Evolutionary conservation across 2,888 invertebrate genomes (phyloP).

Genomic region (Anthophora plumipes): DNA sequence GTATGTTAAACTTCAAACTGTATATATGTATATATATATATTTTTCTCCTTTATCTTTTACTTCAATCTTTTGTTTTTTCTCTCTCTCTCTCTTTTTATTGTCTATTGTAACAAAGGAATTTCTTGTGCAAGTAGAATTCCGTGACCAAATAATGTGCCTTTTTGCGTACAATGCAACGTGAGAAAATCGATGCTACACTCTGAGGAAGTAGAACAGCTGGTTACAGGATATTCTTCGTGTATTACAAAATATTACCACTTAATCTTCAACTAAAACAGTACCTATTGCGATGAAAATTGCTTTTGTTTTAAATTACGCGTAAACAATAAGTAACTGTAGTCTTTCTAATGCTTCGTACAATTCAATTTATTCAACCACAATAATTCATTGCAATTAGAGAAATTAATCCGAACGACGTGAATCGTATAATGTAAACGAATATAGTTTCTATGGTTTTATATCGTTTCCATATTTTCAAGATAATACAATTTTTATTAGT

Average conservation of each 20-base stretch:
- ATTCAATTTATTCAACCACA: background rate
- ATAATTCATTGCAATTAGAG: background rate
- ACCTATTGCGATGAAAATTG: background rate
- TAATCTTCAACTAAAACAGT: background rate
- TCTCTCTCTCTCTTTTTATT: too few species aligned
- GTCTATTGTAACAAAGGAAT: background rate
- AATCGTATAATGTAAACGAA: background rate
- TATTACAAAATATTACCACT: slow-evolving; percentile 7
- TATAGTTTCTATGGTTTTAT: background rate
- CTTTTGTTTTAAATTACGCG: background rate
- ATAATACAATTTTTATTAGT: background rate
- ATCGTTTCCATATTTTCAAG: background rate
- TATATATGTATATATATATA: background rate
- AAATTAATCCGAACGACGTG: background rate
- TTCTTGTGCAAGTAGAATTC: background rate
- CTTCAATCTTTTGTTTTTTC: too few species aligned
- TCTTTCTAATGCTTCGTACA: background rate
- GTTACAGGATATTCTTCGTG: background rate
- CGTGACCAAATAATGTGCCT: background rate
- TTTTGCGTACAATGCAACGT: background rate
- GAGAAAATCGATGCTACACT: background rate
- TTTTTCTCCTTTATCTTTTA: background rate
- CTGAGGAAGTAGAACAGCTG: background rate
- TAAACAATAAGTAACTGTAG: background rate
- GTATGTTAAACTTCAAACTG: background rate